Evolutionary conservation across 1,140 invertebrate species (phyloP).

Genomic region (Bombus superbus): DNA sequence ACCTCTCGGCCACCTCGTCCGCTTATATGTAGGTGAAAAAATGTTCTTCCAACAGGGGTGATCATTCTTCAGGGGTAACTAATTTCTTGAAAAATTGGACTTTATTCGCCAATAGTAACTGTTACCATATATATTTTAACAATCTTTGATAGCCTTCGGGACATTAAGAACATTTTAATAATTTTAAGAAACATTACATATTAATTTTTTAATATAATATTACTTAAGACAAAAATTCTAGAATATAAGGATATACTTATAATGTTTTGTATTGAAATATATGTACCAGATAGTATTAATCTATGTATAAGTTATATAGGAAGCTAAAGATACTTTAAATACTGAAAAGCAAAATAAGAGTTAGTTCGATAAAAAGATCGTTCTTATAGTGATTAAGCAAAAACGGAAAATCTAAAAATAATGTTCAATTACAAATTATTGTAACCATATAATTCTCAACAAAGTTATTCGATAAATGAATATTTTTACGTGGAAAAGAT

Average conservation of each 20-base stretch:
- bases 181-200: background rate
- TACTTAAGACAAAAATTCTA: background rate
- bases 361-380: background rate
- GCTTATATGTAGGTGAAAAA: conserved; percentile 2
- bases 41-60: conserved; percentile 18
- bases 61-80: background rate
- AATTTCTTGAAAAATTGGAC: background rate
- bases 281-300: background rate
- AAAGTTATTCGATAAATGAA: background rate
- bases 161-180: background rate
- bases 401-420: no score
- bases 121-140: background rate
- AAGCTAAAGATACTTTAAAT: background rate
- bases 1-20: conserved; percentile 94
- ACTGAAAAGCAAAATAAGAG: background rate
- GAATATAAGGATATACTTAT: background rate
- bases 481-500: background rate
- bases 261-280: background rate
- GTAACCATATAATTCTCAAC: no score
- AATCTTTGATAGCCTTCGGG: background rate
- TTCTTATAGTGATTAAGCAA: no score
- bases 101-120: background rate
- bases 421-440: no score
- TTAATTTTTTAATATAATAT: background rate
- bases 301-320: background rate